These are phyloP conservation scores for Hippoglossus hippoglossus DNA, from an alignment of 2,797 vertebrate species.

Conservation along the genomic window DNA sequence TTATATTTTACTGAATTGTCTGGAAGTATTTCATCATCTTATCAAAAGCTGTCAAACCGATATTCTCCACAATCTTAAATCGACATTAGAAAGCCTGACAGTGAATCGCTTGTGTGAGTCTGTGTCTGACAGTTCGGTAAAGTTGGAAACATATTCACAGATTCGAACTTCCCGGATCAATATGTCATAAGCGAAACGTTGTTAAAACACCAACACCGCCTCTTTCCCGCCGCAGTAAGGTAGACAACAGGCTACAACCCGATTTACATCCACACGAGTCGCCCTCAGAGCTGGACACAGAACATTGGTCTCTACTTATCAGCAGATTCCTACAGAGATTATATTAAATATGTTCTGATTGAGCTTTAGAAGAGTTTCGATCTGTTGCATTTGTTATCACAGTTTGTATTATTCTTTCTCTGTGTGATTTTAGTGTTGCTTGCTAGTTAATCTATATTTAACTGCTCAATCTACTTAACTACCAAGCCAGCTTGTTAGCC, in stretches of 20 bases:
- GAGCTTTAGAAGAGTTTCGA: neutral
- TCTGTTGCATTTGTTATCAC: neutral
- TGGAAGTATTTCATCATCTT: neutral
- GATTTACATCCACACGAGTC: too few species aligned
- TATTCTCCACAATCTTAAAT: neutral
- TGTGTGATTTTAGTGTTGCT: neutral
- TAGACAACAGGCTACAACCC: too few species aligned
- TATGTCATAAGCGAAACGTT: too few species aligned
- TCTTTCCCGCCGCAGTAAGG: too few species aligned
- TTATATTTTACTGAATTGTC: neutral
- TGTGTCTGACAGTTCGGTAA: neutral
- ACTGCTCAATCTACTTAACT: slow-evolving; percentile 47
- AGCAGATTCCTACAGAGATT: neutral
- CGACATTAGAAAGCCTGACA: neutral
- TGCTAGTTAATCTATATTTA: slow-evolving; percentile 42
- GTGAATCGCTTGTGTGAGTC: neutral
- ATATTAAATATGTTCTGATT: neutral
- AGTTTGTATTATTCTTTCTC: neutral
- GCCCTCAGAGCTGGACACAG: neutral
- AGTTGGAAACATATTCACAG: too few species aligned
- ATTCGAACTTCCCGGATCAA: too few species aligned
- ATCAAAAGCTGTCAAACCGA: neutral
- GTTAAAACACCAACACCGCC: too few species aligned
- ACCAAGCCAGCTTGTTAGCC: slow-evolving; percentile 23
- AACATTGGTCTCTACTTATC: neutral